Percentiles rank a stretch among this genome's conserved stretches.
Conservation (phyloP, 2,113 vertebrate genomes). For the Actinemys pallida region DNA sequence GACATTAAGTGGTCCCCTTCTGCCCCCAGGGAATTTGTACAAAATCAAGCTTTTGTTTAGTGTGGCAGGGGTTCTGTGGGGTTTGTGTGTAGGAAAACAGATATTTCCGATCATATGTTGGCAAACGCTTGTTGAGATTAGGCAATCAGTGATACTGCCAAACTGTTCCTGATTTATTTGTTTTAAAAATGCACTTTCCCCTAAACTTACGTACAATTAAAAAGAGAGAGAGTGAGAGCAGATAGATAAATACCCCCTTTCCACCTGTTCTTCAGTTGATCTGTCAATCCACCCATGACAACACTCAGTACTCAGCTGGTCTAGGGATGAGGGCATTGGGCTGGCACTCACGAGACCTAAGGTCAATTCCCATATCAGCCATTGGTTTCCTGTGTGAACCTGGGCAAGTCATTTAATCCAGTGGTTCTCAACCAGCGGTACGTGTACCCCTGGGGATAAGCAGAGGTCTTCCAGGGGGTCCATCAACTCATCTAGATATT, state of each 20-base stretch:
- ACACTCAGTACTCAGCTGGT: not conserved
- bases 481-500: no score
- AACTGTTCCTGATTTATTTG: not conserved
- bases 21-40: not conserved
- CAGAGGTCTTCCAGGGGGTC: no score
- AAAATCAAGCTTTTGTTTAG: not conserved
- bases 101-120: not conserved
- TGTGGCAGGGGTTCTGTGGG: not conserved
- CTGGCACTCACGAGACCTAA: not conserved
- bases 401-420: no score
- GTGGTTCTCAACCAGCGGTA: no score
- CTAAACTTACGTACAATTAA: not conserved
- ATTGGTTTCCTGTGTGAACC: not conserved
- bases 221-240: no score
- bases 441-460: no score
- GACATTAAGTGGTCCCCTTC: no score
- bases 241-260: no score
- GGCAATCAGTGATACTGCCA: not conserved
- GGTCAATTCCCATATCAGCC: not conserved
- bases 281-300: not conserved
- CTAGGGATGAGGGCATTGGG: not conserved
- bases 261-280: not conserved
- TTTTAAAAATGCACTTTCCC: not conserved
- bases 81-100: not conserved
- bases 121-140: not conserved